Evolutionary conservation across 2,888 invertebrate genomes (phyloP).

Genomic region (Trissolcus japonicus): DNA sequence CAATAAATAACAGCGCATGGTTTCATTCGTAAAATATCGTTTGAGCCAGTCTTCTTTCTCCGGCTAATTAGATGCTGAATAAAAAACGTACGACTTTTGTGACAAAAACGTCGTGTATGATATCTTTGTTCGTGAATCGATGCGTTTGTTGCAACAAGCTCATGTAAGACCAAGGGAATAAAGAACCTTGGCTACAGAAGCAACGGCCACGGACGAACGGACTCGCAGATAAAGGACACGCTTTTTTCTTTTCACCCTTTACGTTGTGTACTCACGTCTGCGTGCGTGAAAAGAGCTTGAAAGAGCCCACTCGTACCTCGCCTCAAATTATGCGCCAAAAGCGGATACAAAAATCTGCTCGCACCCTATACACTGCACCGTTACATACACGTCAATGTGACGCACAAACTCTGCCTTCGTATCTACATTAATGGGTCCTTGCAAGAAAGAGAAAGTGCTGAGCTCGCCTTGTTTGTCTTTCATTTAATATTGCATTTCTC

Average conservation of each 20-base stretch:
- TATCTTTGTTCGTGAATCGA: conserved; percentile 51
- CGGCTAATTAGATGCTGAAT: conserved; percentile 41
- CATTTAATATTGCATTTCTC: conserved; percentile 45
- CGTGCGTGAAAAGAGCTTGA: conserved; percentile 62
- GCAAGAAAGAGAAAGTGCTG: conserved; percentile 52
- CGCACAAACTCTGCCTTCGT: conserved; percentile 45
- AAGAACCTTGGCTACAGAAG: conserved; percentile 38
- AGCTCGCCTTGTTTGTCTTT: conserved; percentile 42
- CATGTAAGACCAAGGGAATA: conserved; percentile 43
- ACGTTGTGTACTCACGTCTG: conserved; percentile 57
- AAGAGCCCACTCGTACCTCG: conserved; percentile 62
- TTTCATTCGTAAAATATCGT: background rate
- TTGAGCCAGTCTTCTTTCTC: conserved; percentile 12
- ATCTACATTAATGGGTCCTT: conserved; percentile 56
- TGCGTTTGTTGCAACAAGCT: conserved; percentile 48
- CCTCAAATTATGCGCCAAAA: conserved; percentile 62
- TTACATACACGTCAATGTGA: conserved; percentile 21
- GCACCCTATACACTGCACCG: conserved; percentile 20
- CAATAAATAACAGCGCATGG: background rate
- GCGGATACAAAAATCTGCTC: conserved; percentile 58
- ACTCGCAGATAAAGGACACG: conserved; percentile 57
- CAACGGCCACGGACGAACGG: conserved; percentile 43
- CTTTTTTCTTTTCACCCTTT: conserved; percentile 57
- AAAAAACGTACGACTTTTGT: conserved; percentile 45
- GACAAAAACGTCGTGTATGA: conserved; percentile 35